A percentile compares a stretch with the other conserved stretches of the same genome.
Evolutionary conservation across 2,888 invertebrate genomes (phyloP).

Genomic region (Luperina nickerlii): DNA sequence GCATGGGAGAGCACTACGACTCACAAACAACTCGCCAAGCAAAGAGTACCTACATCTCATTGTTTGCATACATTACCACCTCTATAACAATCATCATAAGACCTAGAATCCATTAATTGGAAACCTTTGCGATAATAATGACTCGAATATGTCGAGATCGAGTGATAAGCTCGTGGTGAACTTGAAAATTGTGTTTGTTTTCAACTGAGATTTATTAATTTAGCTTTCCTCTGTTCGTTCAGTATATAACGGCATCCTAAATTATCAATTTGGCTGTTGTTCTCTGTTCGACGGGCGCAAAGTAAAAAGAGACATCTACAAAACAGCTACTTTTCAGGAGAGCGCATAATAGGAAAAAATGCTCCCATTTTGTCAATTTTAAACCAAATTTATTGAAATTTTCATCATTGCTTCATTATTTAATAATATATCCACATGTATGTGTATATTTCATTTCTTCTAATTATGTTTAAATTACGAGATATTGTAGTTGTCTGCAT

Average conservation of each 20-base stretch:
- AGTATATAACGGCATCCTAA: conserved; percentile 48
- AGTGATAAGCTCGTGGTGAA: conserved; percentile 81
- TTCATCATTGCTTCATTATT: too few species aligned
- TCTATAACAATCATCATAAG: conserved; percentile 65
- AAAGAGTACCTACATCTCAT: conserved; percentile 75
- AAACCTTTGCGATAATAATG: conserved; percentile 72
- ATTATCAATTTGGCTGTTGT: conserved; percentile 58
- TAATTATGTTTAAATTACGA: too few species aligned
- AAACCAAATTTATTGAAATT: too few species aligned
- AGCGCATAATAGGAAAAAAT: too few species aligned
- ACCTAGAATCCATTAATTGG: conserved; percentile 48
- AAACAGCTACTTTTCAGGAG: too few species aligned
- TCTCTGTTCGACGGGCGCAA: too few species aligned
- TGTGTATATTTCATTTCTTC: too few species aligned
- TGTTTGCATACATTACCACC: conserved; percentile 59
- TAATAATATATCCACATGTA: too few species aligned
- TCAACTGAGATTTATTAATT: conserved; percentile 78
- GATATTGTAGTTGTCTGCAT: too few species aligned
- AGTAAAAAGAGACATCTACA: too few species aligned
- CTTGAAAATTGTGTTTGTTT: conserved; percentile 80
- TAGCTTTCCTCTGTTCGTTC: conserved; percentile 54
- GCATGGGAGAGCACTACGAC: conserved; percentile 80
- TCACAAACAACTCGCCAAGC: conserved; percentile 82
- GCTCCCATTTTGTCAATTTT: too few species aligned
- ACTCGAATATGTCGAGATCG: conserved; percentile 81